A percentile compares a stretch with the other conserved stretches of the same genome.
These are phyloP conservation scores for Calliopum simillimum DNA, from an alignment of 2,888 invertebrate species.

Conservation along the genomic window DNA sequence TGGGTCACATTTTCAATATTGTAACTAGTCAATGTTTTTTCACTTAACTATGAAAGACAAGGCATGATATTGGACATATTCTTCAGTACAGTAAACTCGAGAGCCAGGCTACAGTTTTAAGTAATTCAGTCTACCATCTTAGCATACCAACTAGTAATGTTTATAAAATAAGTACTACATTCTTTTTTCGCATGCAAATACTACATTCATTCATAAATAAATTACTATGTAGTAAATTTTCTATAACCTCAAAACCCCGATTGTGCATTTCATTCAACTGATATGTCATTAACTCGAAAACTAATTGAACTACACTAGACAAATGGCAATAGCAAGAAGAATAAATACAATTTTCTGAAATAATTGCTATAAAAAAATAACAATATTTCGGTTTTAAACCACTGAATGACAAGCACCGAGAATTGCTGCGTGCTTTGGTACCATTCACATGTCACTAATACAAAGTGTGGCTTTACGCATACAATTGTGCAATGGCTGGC, in stretches of 20 bases:
- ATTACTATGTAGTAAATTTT: constrained; percentile 10
- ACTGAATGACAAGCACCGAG: not conserved
- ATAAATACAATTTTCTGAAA: not conserved
- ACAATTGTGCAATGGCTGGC: not conserved
- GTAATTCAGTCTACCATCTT: no score
- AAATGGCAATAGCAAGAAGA: not conserved
- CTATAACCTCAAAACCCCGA: constrained; percentile 7
- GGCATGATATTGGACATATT: no score
- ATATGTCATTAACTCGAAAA: not conserved
- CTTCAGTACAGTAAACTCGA: no score
- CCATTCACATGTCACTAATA: not conserved
- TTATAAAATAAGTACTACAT: no score
- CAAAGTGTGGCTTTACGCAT: not conserved
- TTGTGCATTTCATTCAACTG: constrained; percentile 7
- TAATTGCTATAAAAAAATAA: not conserved
- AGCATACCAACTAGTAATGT: no score
- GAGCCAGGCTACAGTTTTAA: no score
- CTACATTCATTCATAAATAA: no score
- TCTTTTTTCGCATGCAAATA: no score
- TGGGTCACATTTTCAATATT: no score
- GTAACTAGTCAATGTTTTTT: no score
- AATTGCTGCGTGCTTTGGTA: not conserved
- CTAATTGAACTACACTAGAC: constrained; percentile 7
- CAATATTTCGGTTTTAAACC: not conserved
- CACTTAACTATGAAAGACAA: no score